Conservation (phyloP, 2,888 invertebrate species). For the Pecten maximus region DNA sequence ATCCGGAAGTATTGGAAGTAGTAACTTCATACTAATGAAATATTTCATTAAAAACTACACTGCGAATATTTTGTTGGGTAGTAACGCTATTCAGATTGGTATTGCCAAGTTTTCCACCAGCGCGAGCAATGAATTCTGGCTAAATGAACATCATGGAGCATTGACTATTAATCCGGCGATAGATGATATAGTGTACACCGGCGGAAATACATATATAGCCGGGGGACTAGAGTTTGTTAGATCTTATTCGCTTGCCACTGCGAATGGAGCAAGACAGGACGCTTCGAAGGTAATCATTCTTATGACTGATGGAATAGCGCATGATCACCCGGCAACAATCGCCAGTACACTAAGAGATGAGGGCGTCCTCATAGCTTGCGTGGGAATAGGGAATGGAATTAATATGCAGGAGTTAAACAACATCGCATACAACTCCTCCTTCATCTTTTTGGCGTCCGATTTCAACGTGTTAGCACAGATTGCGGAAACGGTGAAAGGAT, state of each 20-base stretch:
- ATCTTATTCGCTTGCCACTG: background rate
- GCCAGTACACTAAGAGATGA: background rate
- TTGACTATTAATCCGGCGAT: background rate
- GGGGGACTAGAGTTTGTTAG: background rate
- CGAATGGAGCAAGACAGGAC: slow-evolving; percentile 36
- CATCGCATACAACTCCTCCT: slow-evolving; percentile 18
- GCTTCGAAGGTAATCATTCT: background rate
- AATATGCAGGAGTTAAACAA: background rate
- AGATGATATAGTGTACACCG: background rate
- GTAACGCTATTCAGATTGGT: slow-evolving; percentile 13
- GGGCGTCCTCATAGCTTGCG: background rate
- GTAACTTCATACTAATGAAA: background rate
- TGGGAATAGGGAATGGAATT: slow-evolving; percentile 29
- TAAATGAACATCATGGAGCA: background rate
- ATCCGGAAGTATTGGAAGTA: slow-evolving; percentile 27
- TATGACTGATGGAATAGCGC: slow-evolving; percentile 27
- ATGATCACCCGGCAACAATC: background rate
- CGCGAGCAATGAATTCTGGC: slow-evolving; percentile 35
- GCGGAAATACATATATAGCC: background rate
- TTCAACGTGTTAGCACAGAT: background rate
- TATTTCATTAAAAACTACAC: background rate
- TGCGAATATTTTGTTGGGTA: background rate
- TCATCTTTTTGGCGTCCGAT: slow-evolving; percentile 12
- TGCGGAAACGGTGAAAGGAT: background rate
- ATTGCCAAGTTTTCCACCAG: background rate